These are phyloP conservation scores for Eudasyphora cyanicolor DNA, from an alignment of 2,888 invertebrate genomes.

Conservation along the genomic window DNA sequence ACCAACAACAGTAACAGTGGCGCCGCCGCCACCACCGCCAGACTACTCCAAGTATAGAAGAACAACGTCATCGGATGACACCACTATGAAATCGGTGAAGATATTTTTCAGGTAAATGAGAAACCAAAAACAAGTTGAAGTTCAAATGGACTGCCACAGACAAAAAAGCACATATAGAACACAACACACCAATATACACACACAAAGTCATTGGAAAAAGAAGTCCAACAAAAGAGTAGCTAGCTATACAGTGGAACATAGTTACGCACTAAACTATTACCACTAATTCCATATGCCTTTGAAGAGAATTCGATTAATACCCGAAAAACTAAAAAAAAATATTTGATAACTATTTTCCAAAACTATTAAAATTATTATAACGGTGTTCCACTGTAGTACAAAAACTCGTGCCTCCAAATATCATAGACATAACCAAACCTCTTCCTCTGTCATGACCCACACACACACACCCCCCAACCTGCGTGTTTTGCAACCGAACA, in stretches of 20 bases:
- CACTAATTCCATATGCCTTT: no score
- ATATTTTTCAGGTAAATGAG: conserved; percentile 69
- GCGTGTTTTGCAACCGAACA: background rate
- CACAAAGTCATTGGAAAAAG: background rate
- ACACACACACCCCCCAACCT: conserved; percentile 1
- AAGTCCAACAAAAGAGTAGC: conserved; percentile 22
- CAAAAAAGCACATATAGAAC: background rate
- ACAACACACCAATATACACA: background rate
- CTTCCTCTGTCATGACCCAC: background rate
- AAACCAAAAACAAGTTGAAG: conserved; percentile 21
- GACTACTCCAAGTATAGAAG: conserved; percentile 16
- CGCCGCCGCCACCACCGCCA: conserved; percentile 19
- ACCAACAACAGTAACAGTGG: conserved; percentile 20
- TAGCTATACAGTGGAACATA: conserved; percentile 25
- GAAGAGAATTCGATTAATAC: no score
- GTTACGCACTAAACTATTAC: no score
- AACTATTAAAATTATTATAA: conserved; percentile 21
- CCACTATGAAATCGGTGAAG: conserved; percentile 68
- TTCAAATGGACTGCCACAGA: conserved; percentile 4
- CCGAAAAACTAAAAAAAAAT: no score
- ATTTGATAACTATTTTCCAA: background rate
- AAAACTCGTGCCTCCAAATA: conserved; percentile 49
- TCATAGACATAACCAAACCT: background rate
- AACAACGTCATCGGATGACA: conserved; percentile 38
- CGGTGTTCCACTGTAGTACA: background rate